phyloP scores from a whole-genome alignment of 1,140 invertebrate genomes.

The Drosophila neocordata region DNA sequence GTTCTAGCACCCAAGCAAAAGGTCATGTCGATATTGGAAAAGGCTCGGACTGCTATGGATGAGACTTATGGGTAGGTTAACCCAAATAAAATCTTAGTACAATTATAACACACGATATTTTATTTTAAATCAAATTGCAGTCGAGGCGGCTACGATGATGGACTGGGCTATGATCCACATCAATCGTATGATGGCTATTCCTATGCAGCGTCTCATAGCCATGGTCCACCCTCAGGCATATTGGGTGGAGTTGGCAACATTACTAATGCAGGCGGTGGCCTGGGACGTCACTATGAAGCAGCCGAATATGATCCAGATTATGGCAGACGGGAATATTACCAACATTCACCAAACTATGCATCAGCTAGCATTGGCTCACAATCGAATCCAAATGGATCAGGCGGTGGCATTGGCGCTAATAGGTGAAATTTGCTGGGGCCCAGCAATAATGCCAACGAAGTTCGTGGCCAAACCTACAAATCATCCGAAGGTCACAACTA shows the following conservation, averaged over 20 bases:
- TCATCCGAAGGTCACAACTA: slow-evolving; percentile 37
- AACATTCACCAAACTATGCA: slow-evolving; percentile 74
- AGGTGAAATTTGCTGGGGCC: slow-evolving; percentile 78
- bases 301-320: slow-evolving; percentile 77
- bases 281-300: slow-evolving; percentile 63
- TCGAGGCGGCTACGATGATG: slow-evolving; percentile 77
- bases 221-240: slow-evolving; percentile 57
- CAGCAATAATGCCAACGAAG: slow-evolving; percentile 44
- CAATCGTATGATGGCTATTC: slow-evolving; percentile 71
- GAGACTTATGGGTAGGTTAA: slow-evolving; percentile 86
- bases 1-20: slow-evolving; percentile 88
- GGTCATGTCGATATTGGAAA: slow-evolving; percentile 91
- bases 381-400: slow-evolving; percentile 56
- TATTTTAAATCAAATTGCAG: slow-evolving; percentile 30
- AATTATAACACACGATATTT: neutral
- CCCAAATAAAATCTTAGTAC: neutral
- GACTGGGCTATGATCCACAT: slow-evolving; percentile 68
- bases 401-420: slow-evolving; percentile 57
- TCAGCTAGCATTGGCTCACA: slow-evolving; percentile 40
- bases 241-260: slow-evolving; percentile 54
- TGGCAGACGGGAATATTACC: slow-evolving; percentile 73
- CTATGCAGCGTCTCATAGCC: slow-evolving; percentile 64
- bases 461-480: slow-evolving; percentile 47
- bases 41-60: slow-evolving; percentile 91
- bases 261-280: slow-evolving; percentile 46